These are phyloP conservation scores for Proterorhinus semilunaris DNA, from an alignment of 2,113 vertebrate species.

Conservation along the genomic window DNA sequence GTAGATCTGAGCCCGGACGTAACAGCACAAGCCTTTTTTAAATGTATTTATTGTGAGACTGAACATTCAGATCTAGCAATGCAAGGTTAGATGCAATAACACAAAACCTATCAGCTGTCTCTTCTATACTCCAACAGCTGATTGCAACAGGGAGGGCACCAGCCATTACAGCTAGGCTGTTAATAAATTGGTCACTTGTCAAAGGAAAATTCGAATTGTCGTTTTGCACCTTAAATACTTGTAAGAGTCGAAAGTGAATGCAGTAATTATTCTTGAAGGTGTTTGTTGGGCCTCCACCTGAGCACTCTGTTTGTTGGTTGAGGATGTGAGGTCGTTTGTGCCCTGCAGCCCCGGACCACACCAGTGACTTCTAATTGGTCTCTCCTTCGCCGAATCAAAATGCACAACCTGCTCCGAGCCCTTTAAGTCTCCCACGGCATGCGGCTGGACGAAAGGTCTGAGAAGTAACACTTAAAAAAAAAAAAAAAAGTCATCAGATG, in stretches of 20 bases:
- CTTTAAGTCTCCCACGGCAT: constrained; percentile 54
- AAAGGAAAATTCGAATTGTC: constrained; percentile 17
- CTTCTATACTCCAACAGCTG: no score
- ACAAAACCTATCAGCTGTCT: no score
- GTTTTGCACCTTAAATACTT: constrained; percentile 10
- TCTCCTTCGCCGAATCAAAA: constrained; percentile 57
- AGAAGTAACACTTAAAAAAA: constrained; percentile 30
- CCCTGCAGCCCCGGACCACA: constrained; percentile 58
- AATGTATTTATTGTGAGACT: no score
- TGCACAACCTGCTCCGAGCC: constrained; percentile 44
- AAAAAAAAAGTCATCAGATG: constrained; percentile 35
- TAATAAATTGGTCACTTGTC: neutral
- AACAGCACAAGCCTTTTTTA: no score
- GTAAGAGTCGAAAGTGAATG: constrained; percentile 28
- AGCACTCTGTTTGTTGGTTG: constrained; percentile 34
- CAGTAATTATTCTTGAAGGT: constrained; percentile 34
- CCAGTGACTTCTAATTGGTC: constrained; percentile 63
- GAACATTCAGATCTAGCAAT: no score
- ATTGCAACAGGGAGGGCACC: no score
- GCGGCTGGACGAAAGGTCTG: constrained; percentile 39
- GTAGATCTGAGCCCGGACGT: no score
- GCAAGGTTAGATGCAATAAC: no score
- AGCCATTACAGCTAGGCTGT: no score
- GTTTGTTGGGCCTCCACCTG: constrained; percentile 41
- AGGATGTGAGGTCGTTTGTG: constrained; percentile 52